Evolutionary conservation across 2,888 invertebrate species (phyloP), one percentile per base, ranked within the genome.

Genomic region (Mantis religiosa): DNA sequence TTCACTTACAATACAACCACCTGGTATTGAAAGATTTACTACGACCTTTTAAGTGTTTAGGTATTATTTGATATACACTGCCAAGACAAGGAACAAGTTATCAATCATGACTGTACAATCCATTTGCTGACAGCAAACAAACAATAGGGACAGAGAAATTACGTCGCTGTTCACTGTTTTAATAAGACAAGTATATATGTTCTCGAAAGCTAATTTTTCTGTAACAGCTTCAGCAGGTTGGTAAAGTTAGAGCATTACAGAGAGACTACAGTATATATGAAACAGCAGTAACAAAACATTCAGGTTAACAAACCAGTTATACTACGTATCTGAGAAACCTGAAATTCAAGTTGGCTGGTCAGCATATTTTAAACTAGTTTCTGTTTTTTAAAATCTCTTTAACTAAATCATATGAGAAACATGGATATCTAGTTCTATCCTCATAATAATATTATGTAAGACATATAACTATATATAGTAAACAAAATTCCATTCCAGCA

Each of bases 241-340:
- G 54, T 20, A 71, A 15, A 71, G 25, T 15, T 25, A 71, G 54
- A 20, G 54, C 54, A 71, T 0, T 4, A 25, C 3, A 25, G 54
- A 71, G 20, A 71, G 20, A 71, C 25, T 71, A 20, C 20, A 54
- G 54, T 15, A 54, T 54, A 14, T 54, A 54, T 54, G 54, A 54
- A 15, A 71, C 28, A 28, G n/a, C 47, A 85, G 47, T 9, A 20
- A 85, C 41, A 85, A 34, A 86, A 30, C 28, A 86, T 71, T 47
- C 47, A 86, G 86, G 86, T 86, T 81, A 86, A 86, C 86, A 86
- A 86, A 86, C 86, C 86, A 86, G 86, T 86, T 86, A 71, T 81
- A 71, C 54, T 86, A 20, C 14, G 86, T 86, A 30, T 81, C 86
- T 86, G 15, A 20, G 30, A 86, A 86, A 86, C 86, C 86, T 86